Conservation (phyloP, 1,140 invertebrate species). For the Leptinotarsa defecta region DNA sequence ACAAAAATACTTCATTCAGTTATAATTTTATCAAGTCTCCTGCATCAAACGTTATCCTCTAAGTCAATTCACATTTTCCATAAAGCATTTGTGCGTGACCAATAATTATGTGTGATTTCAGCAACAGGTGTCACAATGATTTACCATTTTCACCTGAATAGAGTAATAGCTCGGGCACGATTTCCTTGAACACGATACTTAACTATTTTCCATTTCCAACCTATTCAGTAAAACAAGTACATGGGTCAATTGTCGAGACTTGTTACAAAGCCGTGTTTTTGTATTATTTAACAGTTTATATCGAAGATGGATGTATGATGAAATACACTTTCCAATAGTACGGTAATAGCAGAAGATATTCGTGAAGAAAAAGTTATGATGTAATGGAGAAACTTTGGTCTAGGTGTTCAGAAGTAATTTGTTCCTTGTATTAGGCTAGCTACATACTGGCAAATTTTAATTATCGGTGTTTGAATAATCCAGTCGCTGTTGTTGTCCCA, state of each 20-base stretch:
- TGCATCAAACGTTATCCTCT: not conserved
- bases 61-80: constrained; percentile 10
- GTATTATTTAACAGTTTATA: constrained; percentile 1
- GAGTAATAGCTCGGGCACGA: constrained; percentile 26
- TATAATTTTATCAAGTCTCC: too few species aligned
- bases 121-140: constrained; percentile 29
- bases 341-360: too few species aligned
- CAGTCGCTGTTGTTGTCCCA: too few species aligned
- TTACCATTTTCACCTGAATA: constrained; percentile 28
- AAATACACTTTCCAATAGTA: too few species aligned
- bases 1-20: too few species aligned
- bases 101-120: constrained; percentile 27
- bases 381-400: too few species aligned
- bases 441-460: too few species aligned
- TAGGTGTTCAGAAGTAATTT: too few species aligned
- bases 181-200: constrained; percentile 21
- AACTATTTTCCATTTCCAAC: not conserved
- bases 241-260: constrained; percentile 3
- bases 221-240: not conserved
- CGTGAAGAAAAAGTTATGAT: too few species aligned
- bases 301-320: too few species aligned
- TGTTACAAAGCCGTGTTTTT: not conserved
- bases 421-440: too few species aligned
- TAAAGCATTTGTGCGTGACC: constrained; percentile 30
- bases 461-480: too few species aligned